Conservation (phyloP, 1,140 invertebrate genomes). For the Choristoneura fumiferana region DNA sequence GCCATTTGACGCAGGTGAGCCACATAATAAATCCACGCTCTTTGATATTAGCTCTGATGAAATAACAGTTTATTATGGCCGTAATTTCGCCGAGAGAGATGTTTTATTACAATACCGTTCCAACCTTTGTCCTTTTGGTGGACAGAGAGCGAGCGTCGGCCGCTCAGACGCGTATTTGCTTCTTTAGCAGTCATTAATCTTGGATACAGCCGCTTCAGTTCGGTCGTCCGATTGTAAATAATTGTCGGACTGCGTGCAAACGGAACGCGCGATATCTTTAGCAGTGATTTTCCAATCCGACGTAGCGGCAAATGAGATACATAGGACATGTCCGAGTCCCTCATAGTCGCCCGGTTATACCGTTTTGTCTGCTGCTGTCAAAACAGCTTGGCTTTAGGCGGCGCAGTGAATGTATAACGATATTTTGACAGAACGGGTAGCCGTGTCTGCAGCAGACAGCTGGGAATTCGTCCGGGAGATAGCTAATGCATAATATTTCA, state of each 20-base stretch:
- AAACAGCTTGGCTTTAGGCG: conserved; percentile 4
- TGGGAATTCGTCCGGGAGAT: conserved; percentile 21
- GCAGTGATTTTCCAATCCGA: too few species aligned
- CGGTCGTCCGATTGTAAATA: not conserved
- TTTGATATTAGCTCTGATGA: not conserved
- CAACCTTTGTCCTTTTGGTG: too few species aligned
- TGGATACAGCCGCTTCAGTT: conserved; percentile 3
- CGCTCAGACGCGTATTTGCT: conserved; percentile 9
- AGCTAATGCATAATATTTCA: conserved; percentile 34
- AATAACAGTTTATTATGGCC: conserved; percentile 7
- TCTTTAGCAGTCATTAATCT: conserved; percentile 13
- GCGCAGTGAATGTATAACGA: not conserved
- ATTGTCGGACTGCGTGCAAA: too few species aligned
- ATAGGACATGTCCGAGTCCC: too few species aligned
- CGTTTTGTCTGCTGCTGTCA: conserved; percentile 13
- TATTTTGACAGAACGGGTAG: not conserved
- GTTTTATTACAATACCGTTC: too few species aligned
- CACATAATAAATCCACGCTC: too few species aligned
- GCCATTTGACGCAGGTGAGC: too few species aligned
- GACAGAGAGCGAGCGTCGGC: not conserved
- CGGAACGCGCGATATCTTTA: too few species aligned
- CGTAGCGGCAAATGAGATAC: too few species aligned
- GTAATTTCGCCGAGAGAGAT: not conserved
- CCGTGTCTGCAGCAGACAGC: conserved; percentile 20
- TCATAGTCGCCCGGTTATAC: not conserved